Base-by-base conservation (phyloP, 2,113 vertebrate genomes). In the Tachycineta bicolor region DNA sequence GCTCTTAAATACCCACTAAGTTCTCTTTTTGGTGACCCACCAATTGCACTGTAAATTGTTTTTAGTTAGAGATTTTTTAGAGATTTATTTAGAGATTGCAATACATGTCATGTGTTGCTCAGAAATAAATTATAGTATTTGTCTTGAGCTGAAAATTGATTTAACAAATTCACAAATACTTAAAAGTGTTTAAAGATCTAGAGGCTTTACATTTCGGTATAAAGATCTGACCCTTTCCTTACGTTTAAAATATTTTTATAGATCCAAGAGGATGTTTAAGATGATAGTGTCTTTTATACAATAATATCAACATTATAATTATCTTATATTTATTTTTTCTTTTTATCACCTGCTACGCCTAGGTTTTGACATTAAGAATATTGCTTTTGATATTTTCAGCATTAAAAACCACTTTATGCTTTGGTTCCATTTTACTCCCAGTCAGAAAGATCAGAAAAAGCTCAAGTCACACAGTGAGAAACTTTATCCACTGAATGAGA, bases 401-500 rank as follows among this genome's bases (percentile, higher is more conserved):
- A 97, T 98, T 98, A 98, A 97, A 97, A 98, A 97, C 93, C 97
- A 97, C 97, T 98, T 97, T 97, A 97, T 97, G 97, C 98, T 98
- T 98, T 98, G 98, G 97, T 98, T 98, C 95, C 97, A 82, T 97
- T 98, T 98, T 98, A 98, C 98, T 98, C 96, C 96, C 97, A 98
- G 98, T 98, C 98, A 98, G 97, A 98, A 98, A 98, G 98, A 98
- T 98, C 98, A 98, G 98, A 98, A 98, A 98, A 98, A 98, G 94
- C 98, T 97, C 96, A 98, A 98, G 97, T 98, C 97, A 98, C 98
- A 98, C 96, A 98, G 98, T 98, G 96, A 98, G 98, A 98, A 98
- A 98, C 99, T 99, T 99, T 99, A 99, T 99, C 99, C 98, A 98
- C 98, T 98, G 98, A 99, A 99, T 99, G 98, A 99, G 99, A 99